These are phyloP conservation scores for Conus ventricosus DNA, from an alignment of 1,140 invertebrate genomes.

Conservation along the genomic window DNA sequence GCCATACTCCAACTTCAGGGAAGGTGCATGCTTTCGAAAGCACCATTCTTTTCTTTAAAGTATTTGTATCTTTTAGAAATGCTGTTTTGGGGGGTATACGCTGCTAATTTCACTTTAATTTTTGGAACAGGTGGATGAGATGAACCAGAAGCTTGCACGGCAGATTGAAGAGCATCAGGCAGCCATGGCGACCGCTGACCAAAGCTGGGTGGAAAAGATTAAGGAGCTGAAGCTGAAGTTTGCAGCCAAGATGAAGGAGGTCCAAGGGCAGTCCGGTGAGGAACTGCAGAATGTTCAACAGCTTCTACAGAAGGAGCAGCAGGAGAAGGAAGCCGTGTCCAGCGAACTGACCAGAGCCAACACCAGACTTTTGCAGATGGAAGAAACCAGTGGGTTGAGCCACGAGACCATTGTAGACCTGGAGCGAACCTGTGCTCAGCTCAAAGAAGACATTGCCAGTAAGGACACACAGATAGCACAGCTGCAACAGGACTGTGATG, in stretches of 20 bases:
- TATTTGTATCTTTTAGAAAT: no score
- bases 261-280: slow-evolving; percentile 49
- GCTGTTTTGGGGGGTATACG: no score
- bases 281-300: slow-evolving; percentile 41
- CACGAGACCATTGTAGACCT: slow-evolving; percentile 61
- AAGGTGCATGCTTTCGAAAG: no score
- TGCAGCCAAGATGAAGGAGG: slow-evolving; percentile 61
- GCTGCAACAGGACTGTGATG: slow-evolving; percentile 18
- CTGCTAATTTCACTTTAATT: not conserved
- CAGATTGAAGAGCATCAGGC: slow-evolving; percentile 58
- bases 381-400: slow-evolving; percentile 53
- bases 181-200: slow-evolving; percentile 62
- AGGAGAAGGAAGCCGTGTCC: slow-evolving; percentile 61
- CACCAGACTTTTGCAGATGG: slow-evolving; percentile 62
- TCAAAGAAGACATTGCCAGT: slow-evolving; percentile 40
- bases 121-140: slow-evolving; percentile 49
- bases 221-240: slow-evolving; percentile 68
- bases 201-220: slow-evolving; percentile 61
- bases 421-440: slow-evolving; percentile 56
- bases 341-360: slow-evolving; percentile 64
- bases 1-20: no score
- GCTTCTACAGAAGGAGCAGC: slow-evolving; percentile 46
- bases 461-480: slow-evolving; percentile 39
- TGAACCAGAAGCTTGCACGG: slow-evolving; percentile 60
- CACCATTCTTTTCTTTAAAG: no score